A percentile compares a stretch with the other conserved stretches of the same genome.
Evolutionary conservation across 1,140 invertebrate species (phyloP).

Genomic region (Drusus annulatus): DNA sequence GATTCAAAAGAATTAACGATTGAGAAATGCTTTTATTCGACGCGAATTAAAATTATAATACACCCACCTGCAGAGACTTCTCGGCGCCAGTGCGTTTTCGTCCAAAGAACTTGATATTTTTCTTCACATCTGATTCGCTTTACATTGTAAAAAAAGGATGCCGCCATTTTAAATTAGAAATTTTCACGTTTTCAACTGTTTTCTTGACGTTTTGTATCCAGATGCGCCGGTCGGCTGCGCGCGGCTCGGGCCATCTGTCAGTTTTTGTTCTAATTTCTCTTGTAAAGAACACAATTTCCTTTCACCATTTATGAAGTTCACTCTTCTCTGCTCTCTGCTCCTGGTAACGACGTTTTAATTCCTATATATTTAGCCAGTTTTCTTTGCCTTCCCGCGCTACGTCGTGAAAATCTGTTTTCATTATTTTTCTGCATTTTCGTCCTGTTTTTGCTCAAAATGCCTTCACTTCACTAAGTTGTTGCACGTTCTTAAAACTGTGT

Average conservation of each 20-base stretch:
- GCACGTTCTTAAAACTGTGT: not conserved
- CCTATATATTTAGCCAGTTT: not conserved
- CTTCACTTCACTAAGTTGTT: constrained; percentile 3
- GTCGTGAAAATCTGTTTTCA: not conserved
- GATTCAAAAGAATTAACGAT: constrained; percentile 19
- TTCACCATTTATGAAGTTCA: constrained; percentile 1
- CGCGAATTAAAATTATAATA: constrained; percentile 4
- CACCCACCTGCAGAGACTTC: constrained; percentile 15
- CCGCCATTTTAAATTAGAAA: constrained; percentile 4
- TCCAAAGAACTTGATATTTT: not conserved
- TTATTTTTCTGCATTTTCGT: not conserved
- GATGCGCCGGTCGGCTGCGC: constrained; percentile 7
- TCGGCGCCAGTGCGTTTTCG: not conserved
- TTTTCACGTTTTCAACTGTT: constrained; percentile 20
- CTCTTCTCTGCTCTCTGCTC: not conserved
- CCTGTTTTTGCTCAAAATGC: not conserved
- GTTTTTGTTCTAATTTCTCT: not conserved
- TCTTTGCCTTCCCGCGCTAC: not conserved
- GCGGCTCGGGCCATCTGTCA: constrained; percentile 17
- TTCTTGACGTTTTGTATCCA: not conserved
- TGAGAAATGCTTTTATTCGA: constrained; percentile 25
- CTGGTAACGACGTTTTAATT: not conserved
- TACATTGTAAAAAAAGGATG: not conserved
- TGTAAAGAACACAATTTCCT: not conserved
- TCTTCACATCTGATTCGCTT: not conserved